These are phyloP conservation scores for Xiphorhynchus erythropygius DNA, from an alignment of 2,797 vertebrate genomes.

Conservation along the genomic window DNA sequence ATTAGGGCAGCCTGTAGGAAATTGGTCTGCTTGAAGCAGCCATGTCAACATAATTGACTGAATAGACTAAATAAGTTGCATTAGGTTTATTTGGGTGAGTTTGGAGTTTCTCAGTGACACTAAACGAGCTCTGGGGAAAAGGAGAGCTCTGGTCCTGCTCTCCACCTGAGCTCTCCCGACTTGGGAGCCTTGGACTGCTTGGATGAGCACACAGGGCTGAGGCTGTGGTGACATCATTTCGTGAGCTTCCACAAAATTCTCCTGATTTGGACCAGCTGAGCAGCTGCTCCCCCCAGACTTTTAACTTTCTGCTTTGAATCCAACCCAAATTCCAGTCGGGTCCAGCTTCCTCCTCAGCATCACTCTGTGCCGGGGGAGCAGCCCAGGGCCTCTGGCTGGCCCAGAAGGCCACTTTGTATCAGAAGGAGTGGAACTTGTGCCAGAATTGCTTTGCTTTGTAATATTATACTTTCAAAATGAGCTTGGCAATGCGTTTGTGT, in stretches of 20 bases:
- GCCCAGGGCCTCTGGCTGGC: conserved; percentile 15
- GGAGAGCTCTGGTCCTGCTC: background rate
- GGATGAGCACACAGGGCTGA: background rate
- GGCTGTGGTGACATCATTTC: conserved; percentile 18
- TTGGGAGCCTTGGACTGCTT: background rate
- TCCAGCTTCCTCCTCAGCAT: conserved; percentile 43
- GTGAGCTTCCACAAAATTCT: background rate
- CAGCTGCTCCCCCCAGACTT: conserved; percentile 44
- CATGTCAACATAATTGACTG: background rate
- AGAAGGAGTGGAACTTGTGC: conserved; percentile 42
- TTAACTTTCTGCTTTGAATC: conserved; percentile 61
- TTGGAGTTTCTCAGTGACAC: background rate
- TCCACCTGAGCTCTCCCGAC: background rate
- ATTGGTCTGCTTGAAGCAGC: background rate
- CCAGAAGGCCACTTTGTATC: conserved; percentile 24
- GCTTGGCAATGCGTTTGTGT: background rate
- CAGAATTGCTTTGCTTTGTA: conserved; percentile 52
- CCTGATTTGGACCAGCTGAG: conserved; percentile 59
- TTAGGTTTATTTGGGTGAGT: background rate
- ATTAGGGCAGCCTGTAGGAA: background rate
- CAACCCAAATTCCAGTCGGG: conserved; percentile 25
- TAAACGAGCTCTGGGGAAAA: background rate
- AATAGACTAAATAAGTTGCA: background rate
- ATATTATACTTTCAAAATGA: conserved; percentile 4
- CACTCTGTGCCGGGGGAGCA: background rate